These are phyloP conservation scores for Nemotelus nigrinus DNA, from an alignment of 2,888 invertebrate genomes.

Conservation along the genomic window DNA sequence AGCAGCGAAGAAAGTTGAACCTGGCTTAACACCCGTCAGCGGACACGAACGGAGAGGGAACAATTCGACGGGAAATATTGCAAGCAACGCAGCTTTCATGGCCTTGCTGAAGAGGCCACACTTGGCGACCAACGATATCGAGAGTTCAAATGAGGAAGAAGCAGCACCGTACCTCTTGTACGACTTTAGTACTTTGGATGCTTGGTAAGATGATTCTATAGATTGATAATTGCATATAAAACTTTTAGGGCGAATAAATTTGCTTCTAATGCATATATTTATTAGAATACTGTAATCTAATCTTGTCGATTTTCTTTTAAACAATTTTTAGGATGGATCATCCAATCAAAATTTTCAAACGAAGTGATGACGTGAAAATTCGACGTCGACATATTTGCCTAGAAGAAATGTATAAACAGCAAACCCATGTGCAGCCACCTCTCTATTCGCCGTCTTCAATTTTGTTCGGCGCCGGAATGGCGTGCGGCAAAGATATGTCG, in stretches of 20 bases:
- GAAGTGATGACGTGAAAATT: conserved; percentile 66
- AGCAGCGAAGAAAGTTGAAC: conserved; percentile 43
- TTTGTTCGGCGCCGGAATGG: conserved; percentile 49
- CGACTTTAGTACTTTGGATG: conserved; percentile 85
- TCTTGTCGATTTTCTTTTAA: no score
- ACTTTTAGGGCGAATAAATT: no score
- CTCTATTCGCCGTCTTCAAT: conserved; percentile 64
- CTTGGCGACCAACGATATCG: conserved; percentile 80
- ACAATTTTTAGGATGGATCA: conserved; percentile 78
- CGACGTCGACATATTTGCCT: conserved; percentile 54
- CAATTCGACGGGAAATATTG: conserved; percentile 43
- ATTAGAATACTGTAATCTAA: no score
- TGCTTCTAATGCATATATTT: not conserved
- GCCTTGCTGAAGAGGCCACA: conserved; percentile 77
- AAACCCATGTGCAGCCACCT: conserved; percentile 66
- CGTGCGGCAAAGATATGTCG: not conserved
- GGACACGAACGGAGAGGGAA: conserved; percentile 40
- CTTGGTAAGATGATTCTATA: conserved; percentile 72
- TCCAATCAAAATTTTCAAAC: conserved; percentile 88
- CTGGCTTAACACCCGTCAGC: conserved; percentile 9
- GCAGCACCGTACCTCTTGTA: conserved; percentile 85
- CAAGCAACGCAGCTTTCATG: conserved; percentile 53
- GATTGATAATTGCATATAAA: no score
- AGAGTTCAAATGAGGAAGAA: conserved; percentile 82
- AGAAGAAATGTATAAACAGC: conserved; percentile 71